phyloP scores from a whole-genome alignment of 37 sponge, comb jelly and placozoan species.

The Axinella damicornis region DNA sequence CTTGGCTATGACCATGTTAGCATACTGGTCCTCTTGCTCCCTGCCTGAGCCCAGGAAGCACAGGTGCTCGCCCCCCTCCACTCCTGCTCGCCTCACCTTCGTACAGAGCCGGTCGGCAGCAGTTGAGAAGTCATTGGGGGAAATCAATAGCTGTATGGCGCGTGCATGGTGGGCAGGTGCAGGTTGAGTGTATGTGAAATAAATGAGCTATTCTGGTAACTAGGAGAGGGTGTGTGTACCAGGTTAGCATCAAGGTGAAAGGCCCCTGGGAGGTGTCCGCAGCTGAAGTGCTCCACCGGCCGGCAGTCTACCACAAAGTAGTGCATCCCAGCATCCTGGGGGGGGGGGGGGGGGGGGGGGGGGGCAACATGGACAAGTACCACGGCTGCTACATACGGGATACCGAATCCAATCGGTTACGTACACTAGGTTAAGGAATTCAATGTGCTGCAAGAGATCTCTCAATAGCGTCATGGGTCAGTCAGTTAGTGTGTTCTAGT shows the following conservation, averaged over 20 bases:
- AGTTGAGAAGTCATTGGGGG: constrained; percentile 75
- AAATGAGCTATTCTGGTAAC: not conserved
- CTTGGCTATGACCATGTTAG: constrained; percentile 94
- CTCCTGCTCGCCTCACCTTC: constrained; percentile 41
- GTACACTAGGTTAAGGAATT: too few relatives aligned
- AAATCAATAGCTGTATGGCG: constrained; percentile 64
- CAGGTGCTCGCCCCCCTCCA: constrained; percentile 75
- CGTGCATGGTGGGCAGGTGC: too few relatives aligned
- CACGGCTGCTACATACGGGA: too few relatives aligned
- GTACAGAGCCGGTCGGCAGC: constrained; percentile 77
- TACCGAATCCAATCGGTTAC: too few relatives aligned
- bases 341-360: too few relatives aligned
- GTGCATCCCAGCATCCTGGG: constrained; percentile 36
- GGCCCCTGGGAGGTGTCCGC: constrained; percentile 81
- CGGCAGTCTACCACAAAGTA: constrained; percentile 92
- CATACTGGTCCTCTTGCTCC: constrained; percentile 92
- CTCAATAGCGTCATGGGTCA: too few relatives aligned
- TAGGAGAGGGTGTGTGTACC: constrained; percentile 8
- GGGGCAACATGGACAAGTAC: not conserved
- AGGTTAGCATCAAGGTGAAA: constrained; percentile 85
- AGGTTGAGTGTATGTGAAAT: not conserved
- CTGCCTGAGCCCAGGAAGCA: constrained; percentile 94
- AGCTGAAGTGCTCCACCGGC: constrained; percentile 85
- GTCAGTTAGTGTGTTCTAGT: too few relatives aligned
- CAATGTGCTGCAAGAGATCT: too few relatives aligned